Base-by-base conservation (phyloP, 2,797 vertebrate genomes). In the Xiphorhynchus erythropygius region DNA sequence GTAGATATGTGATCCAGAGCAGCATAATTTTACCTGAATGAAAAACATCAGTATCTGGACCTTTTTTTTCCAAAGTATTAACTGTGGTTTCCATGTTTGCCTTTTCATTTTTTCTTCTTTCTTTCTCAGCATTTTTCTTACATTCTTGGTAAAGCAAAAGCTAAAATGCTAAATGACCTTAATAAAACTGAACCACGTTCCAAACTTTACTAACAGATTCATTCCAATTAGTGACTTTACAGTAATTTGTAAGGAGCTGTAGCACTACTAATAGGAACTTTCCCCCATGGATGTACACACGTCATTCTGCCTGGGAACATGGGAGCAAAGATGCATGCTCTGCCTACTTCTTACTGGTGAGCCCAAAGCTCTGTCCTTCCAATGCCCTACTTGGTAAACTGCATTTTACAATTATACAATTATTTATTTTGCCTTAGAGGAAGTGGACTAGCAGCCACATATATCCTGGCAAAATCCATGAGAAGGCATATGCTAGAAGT, bases 71-170 rank as follows among this genome's bases (percentile, higher is more conserved):
- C 18, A n/a, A 68, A 62, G 13, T 57, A 59, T 75, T 63, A 88
- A 81, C 22, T 33, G 17, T 28, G 52, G 42, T 67, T 83, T 89
- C 78, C 10, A 18, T 39, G 32, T 76, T 93, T 86, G 18, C 18
- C 23, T 12, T 81, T 78, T 71, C 56, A 9, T 49, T 85, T 93
- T 60, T 62, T 16, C 83, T 82, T 83, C n/a, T 83, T 87, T 84
- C 39, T 70, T 77, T 78, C 21, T 92, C 27, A 64, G 19, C 56
- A 63, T 65, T 92, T 94, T 94, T 86, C 59, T 87, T 89, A 53
- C n/a, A 59, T 44, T n/a, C 65, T 79, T 49, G 37, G 50, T 65
- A 90, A 69, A 63, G 37, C 33, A 63, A 47, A 67, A 3, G 3
- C 68, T 81, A 28, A 81, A 71, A 83, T 18, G 10, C 53, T 77